phyloP scores from a whole-genome alignment of 2,113 vertebrate species.

The Actenoides hombroni region DNA sequence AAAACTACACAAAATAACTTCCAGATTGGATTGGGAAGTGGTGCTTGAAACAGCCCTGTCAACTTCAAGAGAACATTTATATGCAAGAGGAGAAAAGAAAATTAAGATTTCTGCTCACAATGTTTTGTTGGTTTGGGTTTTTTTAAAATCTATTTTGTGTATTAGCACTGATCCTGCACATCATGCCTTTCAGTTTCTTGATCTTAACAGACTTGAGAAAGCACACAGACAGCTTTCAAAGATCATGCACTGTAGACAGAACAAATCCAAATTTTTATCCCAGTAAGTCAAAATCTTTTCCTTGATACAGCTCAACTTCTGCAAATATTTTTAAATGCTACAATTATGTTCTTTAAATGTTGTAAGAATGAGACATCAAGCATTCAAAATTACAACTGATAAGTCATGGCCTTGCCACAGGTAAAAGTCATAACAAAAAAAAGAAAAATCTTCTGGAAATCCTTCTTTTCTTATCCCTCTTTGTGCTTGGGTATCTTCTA shows the following conservation, averaged over 20 bases:
- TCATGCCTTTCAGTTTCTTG: neutral
- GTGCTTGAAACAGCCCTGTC: neutral
- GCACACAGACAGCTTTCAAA: neutral
- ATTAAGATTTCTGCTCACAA: neutral
- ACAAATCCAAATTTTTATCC: neutral
- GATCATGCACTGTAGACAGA: neutral
- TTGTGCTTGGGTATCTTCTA: neutral
- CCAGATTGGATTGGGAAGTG: neutral
- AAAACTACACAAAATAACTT: neutral
- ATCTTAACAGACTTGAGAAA: neutral
- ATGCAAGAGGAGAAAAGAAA: neutral
- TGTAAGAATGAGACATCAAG: neutral
- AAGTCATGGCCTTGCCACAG: neutral
- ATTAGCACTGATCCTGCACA: neutral
- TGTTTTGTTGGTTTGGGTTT: neutral
- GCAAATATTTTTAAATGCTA: neutral
- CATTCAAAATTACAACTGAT: neutral
- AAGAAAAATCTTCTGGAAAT: neutral
- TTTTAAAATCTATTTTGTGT: neutral
- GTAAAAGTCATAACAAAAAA: neutral
- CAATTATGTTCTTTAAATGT: neutral
- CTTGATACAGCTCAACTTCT: neutral
- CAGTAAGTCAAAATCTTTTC: neutral
- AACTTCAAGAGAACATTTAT: neutral
- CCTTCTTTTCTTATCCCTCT: neutral